These are phyloP conservation scores for Andrena praecox DNA, from an alignment of 2,888 invertebrate species.

Conservation along the genomic window DNA sequence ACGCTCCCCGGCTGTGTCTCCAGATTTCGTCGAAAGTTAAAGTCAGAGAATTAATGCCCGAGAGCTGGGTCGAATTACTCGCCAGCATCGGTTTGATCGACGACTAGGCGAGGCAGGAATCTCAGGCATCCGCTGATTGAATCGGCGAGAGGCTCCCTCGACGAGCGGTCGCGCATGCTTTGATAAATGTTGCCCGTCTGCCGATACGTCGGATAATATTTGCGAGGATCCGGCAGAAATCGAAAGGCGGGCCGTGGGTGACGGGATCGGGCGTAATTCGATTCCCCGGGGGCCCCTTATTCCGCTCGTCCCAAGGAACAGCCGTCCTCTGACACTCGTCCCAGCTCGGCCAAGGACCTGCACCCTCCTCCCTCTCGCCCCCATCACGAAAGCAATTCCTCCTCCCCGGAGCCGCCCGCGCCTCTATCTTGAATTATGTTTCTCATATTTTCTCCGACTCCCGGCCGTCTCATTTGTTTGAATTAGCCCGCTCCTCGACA, in stretches of 20 bases:
- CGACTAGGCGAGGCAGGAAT: conserved; percentile 77
- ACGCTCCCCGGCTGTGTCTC: neutral
- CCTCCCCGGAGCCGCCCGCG: conserved; percentile 1
- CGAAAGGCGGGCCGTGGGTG: conserved; percentile 52
- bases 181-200: conserved; percentile 82
- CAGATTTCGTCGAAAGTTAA: neutral
- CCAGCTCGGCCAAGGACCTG: conserved; percentile 27
- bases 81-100: conserved; percentile 76
- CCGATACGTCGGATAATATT: conserved; percentile 82
- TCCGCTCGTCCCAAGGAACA: conserved; percentile 49
- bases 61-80: conserved; percentile 78
- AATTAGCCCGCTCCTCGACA: conserved; percentile 53
- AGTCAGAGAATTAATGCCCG: conserved; percentile 74
- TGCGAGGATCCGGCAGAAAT: conserved; percentile 76
- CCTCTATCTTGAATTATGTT: conserved; percentile 62
- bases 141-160: conserved; percentile 71
- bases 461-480: conserved; percentile 56
- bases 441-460: conserved; percentile 61
- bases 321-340: conserved; percentile 57
- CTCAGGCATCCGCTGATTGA: conserved; percentile 83
- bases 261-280: conserved; percentile 76
- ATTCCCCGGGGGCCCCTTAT: conserved; percentile 66
- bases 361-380: conserved; percentile 13
- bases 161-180: conserved; percentile 65
- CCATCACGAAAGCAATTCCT: conserved; percentile 61